phyloP scores from a whole-genome alignment of 2,113 vertebrate genomes.

The Eleginops maclovinus region DNA sequence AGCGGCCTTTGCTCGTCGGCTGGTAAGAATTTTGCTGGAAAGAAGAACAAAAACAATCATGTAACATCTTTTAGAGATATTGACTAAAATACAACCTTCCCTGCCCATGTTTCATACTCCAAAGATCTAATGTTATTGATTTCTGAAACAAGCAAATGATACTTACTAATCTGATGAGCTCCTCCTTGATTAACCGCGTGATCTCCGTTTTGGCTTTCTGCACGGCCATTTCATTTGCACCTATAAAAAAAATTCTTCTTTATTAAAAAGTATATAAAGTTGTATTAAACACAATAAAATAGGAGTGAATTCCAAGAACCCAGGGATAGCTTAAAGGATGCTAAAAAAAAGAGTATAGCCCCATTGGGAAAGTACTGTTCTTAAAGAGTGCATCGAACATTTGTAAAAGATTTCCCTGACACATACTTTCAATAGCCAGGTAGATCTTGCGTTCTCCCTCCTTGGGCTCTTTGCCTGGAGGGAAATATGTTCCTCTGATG shows the following conservation, averaged over 20 bases:
- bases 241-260: conserved; percentile 73
- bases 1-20: conserved; percentile 97
- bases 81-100: neutral
- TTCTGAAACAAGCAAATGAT: neutral
- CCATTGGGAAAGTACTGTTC: neutral
- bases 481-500: conserved; percentile 98
- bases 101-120: neutral
- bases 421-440: conserved; percentile 97
- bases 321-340: neutral
- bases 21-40: conserved; percentile 99
- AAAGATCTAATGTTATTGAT: neutral
- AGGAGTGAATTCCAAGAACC: neutral
- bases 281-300: neutral
- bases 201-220: conserved; percentile 99
- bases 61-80: neutral
- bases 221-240: conserved; percentile 97
- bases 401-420: neutral
- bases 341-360: neutral
- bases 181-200: conserved; percentile 97
- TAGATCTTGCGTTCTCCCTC: conserved; percentile 99
- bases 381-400: no score
- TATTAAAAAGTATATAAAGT: neutral
- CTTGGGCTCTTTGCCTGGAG: conserved; percentile 98
- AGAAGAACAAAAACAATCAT: conserved; percentile 22
- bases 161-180: conserved; percentile 97